Evolutionary conservation across 1,140 invertebrate genomes (phyloP).

Genomic region (Zaprionus ghesquierei): DNA sequence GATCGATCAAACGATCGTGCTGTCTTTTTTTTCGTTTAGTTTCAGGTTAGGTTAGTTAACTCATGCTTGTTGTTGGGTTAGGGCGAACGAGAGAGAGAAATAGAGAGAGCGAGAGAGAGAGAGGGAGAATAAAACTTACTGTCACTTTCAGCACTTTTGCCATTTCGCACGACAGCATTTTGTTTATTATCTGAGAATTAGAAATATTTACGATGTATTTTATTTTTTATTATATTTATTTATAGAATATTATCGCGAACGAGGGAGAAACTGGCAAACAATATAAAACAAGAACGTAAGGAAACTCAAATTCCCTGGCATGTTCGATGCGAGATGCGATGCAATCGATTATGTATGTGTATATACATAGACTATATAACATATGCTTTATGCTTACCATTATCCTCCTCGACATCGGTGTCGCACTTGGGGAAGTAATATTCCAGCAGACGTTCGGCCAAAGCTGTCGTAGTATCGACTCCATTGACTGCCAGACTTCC

Average conservation of each 20-base stretch:
- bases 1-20: not conserved
- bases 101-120: not conserved
- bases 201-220: constrained; percentile 73
- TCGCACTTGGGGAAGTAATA: constrained; percentile 86
- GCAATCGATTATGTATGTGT: not conserved
- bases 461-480: constrained; percentile 85
- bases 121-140: constrained; percentile 62
- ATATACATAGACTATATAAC: not conserved
- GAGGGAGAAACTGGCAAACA: not conserved
- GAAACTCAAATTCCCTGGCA: not conserved
- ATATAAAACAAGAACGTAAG: not conserved
- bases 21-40: too few relatives aligned
- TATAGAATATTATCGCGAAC: not conserved
- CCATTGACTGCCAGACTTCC: constrained; percentile 86
- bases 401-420: constrained; percentile 83
- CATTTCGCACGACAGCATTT: constrained; percentile 79
- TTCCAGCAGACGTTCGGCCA: constrained; percentile 86
- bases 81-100: not conserved
- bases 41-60: not conserved
- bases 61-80: constrained; percentile 12
- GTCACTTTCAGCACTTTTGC: constrained; percentile 77
- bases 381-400: constrained; percentile 79
- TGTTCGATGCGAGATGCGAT: not conserved
- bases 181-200: constrained; percentile 82
- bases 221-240: not conserved